phyloP scores from a whole-genome alignment of 2,113 vertebrate genomes.

The Perca schrenkii region DNA sequence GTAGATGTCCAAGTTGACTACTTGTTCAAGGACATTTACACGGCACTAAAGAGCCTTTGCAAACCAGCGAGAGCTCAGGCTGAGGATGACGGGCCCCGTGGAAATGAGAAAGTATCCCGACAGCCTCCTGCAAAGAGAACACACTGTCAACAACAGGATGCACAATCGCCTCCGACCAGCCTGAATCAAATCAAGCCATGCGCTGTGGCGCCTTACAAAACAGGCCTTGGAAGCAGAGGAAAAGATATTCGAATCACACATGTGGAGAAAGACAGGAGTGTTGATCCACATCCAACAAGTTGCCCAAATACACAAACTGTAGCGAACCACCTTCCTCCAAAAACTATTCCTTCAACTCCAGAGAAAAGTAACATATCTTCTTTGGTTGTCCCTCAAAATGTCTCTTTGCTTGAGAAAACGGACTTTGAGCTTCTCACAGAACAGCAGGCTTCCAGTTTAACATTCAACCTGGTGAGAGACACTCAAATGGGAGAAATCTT shows the following conservation, averaged over 20 bases:
- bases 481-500: slow-evolving; percentile 99
- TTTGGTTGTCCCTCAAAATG: slow-evolving; percentile 67
- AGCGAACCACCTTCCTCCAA: slow-evolving; percentile 22
- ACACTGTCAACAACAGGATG: slow-evolving; percentile 6
- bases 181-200: slow-evolving; percentile 6
- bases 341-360: slow-evolving; percentile 47
- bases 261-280: slow-evolving; percentile 40
- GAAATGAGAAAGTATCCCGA: slow-evolving; percentile 57
- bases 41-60: slow-evolving; percentile 83
- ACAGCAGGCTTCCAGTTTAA: slow-evolving; percentile 93
- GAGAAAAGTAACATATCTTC: slow-evolving; percentile 56
- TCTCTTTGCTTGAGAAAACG: slow-evolving; percentile 82
- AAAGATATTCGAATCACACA: slow-evolving; percentile 83
- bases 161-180: not conserved
- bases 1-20: slow-evolving; percentile 93
- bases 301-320: not conserved
- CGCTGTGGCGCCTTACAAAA: slow-evolving; percentile 51
- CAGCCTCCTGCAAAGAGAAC: slow-evolving; percentile 60
- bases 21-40: slow-evolving; percentile 89
- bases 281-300: not conserved
- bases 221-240: slow-evolving; percentile 84
- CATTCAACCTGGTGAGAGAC: slow-evolving; percentile 95
- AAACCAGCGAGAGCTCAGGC: slow-evolving; percentile 47
- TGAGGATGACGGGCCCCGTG: slow-evolving; percentile 46
- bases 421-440: slow-evolving; percentile 95